Evolutionary conservation across 2,797 vertebrate species (phyloP).

Genomic region (Gymnoscopelus microlampas): DNA sequence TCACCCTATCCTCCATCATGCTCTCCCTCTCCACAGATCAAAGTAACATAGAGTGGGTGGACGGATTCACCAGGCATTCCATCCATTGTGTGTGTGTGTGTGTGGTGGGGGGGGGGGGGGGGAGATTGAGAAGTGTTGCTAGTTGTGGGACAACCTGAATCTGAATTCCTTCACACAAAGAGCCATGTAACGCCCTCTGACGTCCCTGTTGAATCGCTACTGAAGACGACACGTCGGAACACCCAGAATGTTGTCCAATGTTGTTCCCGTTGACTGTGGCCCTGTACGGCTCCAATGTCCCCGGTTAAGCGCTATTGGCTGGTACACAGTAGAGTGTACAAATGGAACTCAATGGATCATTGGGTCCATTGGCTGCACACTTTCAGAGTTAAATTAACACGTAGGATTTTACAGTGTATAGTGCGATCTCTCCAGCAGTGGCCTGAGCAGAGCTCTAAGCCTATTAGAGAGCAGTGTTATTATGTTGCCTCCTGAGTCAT

Average conservation of each 20-base stretch:
- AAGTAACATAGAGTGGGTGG: constrained; percentile 59
- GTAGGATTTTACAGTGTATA: not conserved
- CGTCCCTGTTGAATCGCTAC: too few relatives aligned
- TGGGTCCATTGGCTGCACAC: too few relatives aligned
- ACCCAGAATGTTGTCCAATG: constrained; percentile 18
- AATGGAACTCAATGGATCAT: too few relatives aligned
- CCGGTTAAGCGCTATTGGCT: constrained; percentile 36
- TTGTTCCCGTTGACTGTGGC: constrained; percentile 22
- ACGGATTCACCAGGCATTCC: constrained; percentile 57
- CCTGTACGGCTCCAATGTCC: constrained; percentile 41
- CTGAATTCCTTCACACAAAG: constrained; percentile 24
- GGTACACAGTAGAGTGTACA: not conserved
- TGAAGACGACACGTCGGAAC: not conserved
- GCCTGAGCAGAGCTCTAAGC: constrained; percentile 59
- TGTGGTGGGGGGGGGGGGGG: too few relatives aligned
- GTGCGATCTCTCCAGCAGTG: constrained; percentile 52
- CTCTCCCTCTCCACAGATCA: constrained; percentile 23
- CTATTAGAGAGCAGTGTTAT: constrained; percentile 65
- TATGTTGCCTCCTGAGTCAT: constrained; percentile 77
- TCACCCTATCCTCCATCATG: constrained; percentile 79
- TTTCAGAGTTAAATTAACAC: too few relatives aligned
- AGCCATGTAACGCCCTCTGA: not conserved
- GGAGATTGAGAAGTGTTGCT: constrained; percentile 23
- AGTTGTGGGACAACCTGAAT: constrained; percentile 13
- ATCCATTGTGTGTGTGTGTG: constrained; percentile 5